These are phyloP conservation scores for Chlamydotis undulata DNA, from an alignment of 2,113 vertebrate genomes.

Conservation along the genomic window DNA sequence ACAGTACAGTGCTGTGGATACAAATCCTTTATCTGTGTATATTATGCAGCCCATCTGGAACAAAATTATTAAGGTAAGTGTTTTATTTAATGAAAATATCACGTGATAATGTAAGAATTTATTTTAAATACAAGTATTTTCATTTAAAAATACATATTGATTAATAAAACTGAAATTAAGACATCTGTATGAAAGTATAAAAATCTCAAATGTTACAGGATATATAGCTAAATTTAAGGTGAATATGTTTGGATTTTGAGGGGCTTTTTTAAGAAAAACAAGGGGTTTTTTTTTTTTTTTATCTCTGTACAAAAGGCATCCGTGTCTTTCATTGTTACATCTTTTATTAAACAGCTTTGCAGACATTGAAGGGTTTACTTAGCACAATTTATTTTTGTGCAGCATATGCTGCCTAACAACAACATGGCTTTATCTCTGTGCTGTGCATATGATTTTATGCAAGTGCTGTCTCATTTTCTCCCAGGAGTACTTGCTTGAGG, in stretches of 20 bases:
- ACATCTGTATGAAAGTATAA: background rate
- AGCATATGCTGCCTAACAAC: slow-evolving; percentile 24
- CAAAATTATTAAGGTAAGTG: slow-evolving; percentile 71
- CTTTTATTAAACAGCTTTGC: slow-evolving; percentile 36
- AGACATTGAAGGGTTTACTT: background rate
- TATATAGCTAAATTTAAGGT: background rate
- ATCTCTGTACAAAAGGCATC: background rate
- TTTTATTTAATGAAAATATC: background rate
- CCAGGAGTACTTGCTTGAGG: background rate
- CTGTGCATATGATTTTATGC: slow-evolving; percentile 34
- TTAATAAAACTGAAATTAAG: background rate
- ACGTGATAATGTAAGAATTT: background rate
- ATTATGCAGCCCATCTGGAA: slow-evolving; percentile 76
- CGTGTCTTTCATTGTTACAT: background rate
- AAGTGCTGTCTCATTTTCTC: slow-evolving; percentile 42
- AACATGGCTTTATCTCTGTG: background rate
- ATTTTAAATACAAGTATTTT: background rate
- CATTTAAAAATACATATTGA: background rate
- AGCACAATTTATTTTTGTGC: background rate
- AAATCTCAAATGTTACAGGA: background rate
- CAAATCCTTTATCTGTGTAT: slow-evolving; percentile 74
- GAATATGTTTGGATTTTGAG: background rate
- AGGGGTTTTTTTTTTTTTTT: background rate
- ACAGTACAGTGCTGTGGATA: slow-evolving; percentile 77
- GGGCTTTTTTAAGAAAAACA: background rate